Percentiles rank a stretch among this genome's conserved stretches.
These are phyloP conservation scores for Rousettus leschenaultii DNA, from an alignment of 2,113 vertebrate genomes.

Conservation along the genomic window DNA sequence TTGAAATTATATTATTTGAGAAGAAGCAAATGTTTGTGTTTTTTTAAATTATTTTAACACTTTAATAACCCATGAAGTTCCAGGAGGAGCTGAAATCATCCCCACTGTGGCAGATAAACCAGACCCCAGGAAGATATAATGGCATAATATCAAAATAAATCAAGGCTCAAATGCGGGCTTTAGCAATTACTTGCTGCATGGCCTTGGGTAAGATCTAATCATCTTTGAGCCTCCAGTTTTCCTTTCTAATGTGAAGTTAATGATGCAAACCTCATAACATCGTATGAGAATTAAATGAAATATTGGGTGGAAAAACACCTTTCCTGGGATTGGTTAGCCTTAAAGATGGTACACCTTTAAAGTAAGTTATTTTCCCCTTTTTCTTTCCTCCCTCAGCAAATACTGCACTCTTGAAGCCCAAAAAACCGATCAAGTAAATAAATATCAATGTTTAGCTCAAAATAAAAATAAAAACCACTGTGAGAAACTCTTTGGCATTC, in stretches of 20 bases:
- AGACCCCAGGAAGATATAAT: neutral
- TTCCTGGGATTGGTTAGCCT: neutral
- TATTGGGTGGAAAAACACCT: neutral
- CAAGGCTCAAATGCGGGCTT: neutral
- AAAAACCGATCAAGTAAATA: slow-evolving; percentile 28
- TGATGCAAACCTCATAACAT: neutral
- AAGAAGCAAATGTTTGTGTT: neutral
- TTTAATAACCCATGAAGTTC: neutral
- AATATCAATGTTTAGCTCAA: neutral
- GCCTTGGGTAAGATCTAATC: neutral
- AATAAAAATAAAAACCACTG: neutral
- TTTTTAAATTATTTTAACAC: neutral
- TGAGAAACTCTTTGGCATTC: slow-evolving; percentile 47
- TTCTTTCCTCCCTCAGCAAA: neutral
- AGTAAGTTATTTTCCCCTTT: neutral
- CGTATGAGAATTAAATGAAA: neutral
- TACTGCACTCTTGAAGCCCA: neutral
- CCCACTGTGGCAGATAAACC: neutral
- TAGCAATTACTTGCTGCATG: neutral
- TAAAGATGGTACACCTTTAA: neutral
- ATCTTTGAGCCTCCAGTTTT: neutral
- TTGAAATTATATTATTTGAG: neutral
- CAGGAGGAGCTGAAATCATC: neutral
- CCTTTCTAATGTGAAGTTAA: neutral
- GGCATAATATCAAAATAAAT: neutral